Evolutionary conservation across 2,113 vertebrate genomes (phyloP), one percentile per base, ranked within the genome.

Genomic region (Glaucomys volans): DNA sequence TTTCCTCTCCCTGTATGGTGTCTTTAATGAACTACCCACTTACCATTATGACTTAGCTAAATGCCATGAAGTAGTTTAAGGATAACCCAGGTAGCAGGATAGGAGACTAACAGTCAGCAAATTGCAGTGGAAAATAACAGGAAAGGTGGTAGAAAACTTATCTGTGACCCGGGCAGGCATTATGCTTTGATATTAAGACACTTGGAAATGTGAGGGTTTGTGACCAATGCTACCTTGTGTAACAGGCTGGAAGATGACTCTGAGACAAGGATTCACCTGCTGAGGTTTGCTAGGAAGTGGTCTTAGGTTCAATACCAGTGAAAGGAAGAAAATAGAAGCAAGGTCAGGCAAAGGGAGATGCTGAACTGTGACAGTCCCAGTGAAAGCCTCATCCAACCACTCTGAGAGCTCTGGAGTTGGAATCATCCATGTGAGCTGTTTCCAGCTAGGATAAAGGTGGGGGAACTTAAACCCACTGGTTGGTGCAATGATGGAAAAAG

Each of bases 361-460:
- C 2, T 7, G 2, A 10, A n/a, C 17, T 20, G 8, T 13, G 6
- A 44, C 13, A 14, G 12, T 47, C 8, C n/a, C 35, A 30, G 4
- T 0, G 1, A 67, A 69, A 28, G 28, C 13, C 40, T 71, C 35
- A 14, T 42, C 37, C 82, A 10, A 82, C 17, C 37, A 14, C 35
- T 11, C 2, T 64, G 50, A 20, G 11, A 40, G 24, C 37, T 42
- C 4, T 62, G 20, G 18, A 69, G 40, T n/a, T 71, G 35, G 40
- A 28, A 17, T 83, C 52, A 5, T 0, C 47, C 83, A 67, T 54
- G 57, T 69, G 59, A 69, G 7, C 35, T 81, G 7, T 71, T 18
- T 26, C 69, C 87, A 52, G 1, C 50, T 52, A 30, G 12, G 22
- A 40, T 14, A 82, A 79, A 83, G 4, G 6, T 0, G 12, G 42